phyloP scores from a whole-genome alignment of 2,888 invertebrate genomes.

The Acronicta leporina region DNA sequence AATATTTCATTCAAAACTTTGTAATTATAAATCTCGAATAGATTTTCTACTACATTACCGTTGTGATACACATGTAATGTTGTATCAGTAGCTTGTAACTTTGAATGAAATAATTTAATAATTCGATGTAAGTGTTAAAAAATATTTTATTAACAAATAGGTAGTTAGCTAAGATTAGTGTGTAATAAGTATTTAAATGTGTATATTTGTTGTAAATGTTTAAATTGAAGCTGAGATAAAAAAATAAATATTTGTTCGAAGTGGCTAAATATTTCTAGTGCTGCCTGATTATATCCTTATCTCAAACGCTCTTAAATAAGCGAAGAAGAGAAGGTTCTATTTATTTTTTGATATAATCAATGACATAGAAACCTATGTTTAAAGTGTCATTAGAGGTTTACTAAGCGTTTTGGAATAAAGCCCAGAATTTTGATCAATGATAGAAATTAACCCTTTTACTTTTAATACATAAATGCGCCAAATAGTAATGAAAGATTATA shows the following conservation, averaged over 20 bases:
- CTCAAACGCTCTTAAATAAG: no score
- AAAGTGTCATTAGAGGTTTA: no score
- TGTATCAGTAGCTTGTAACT: conserved; percentile 54
- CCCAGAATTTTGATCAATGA: background rate
- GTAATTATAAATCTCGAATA: conserved; percentile 24
- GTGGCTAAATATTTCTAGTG: conserved; percentile 21
- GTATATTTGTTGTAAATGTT: conserved; percentile 76
- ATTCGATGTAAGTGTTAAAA: conserved; percentile 66
- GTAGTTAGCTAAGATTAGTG: conserved; percentile 64
- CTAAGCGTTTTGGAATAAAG: no score
- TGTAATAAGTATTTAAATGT: conserved; percentile 63
- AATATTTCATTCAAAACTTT: conserved; percentile 71
- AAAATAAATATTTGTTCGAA: conserved; percentile 9
- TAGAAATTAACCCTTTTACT: conserved; percentile 14
- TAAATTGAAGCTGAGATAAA: conserved; percentile 43
- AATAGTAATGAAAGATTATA: conserved; percentile 1
- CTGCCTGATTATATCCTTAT: conserved; percentile 8
- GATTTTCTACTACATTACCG: conserved; percentile 34
- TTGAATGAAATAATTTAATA: conserved; percentile 72
- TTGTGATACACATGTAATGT: conserved; percentile 65
- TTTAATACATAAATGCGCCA: conserved; percentile 7
- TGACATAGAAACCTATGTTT: no score
- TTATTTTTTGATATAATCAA: no score
- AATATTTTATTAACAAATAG: conserved; percentile 64
- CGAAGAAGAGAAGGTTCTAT: no score